Percentiles rank a stretch among this genome's conserved stretches.
Evolutionary conservation across 2,888 invertebrate species (phyloP).

Genomic region (Scaptodrosophila latifasciaeformis): DNA sequence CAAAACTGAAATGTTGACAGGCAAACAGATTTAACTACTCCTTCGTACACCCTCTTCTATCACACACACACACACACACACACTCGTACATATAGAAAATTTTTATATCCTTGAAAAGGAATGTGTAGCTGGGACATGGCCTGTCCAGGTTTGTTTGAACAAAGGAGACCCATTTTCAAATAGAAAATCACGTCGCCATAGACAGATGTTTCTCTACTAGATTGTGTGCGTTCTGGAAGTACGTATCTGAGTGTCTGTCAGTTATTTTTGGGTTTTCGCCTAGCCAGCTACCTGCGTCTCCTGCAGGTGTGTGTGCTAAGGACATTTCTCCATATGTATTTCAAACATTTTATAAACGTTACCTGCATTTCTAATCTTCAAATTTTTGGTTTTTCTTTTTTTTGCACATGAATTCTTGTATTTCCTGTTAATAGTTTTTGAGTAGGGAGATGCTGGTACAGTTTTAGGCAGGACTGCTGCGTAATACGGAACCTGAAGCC

Average conservation of each 20-base stretch:
- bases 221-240: constrained; percentile 18
- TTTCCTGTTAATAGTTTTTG: constrained; percentile 44
- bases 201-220: constrained; percentile 56
- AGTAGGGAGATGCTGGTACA: constrained; percentile 12
- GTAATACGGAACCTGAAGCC: no score
- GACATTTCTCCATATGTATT: constrained; percentile 10
- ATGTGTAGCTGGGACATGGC: constrained; percentile 45
- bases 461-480: constrained; percentile 6
- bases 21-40: constrained; percentile 3
- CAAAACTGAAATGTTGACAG: constrained; percentile 39
- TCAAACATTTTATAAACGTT: constrained; percentile 22
- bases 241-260: no score
- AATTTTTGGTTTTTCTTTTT: constrained; percentile 26
- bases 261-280: no score
- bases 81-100: no score
- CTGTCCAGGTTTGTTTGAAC: no score
- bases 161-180: constrained; percentile 31
- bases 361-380: constrained; percentile 54
- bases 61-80: no score
- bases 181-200: constrained; percentile 53
- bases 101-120: constrained; percentile 25
- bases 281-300: constrained; percentile 45
- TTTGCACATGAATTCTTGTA: constrained; percentile 46
- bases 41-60: no score
- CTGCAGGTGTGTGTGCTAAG: constrained; percentile 44